These are phyloP conservation scores for Caenorhabditis wallacei DNA, from an alignment of 2,888 invertebrate species.

Conservation along the genomic window DNA sequence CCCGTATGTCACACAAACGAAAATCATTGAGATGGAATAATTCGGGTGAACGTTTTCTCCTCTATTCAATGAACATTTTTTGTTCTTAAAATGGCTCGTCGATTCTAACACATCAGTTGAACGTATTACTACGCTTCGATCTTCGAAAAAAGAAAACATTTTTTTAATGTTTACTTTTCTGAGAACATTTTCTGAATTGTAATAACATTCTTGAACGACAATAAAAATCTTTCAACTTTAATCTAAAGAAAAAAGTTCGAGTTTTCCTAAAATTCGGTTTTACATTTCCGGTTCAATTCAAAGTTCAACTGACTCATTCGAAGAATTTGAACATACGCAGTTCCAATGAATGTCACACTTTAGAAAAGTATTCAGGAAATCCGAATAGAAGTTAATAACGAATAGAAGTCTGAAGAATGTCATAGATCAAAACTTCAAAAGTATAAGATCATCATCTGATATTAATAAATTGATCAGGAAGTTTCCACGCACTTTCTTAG, in stretches of 20 bases:
- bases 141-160: not conserved
- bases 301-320: not conserved
- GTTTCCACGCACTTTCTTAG: slow-evolving; percentile 30
- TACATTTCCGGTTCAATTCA: too few relatives aligned
- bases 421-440: slow-evolving; percentile 20
- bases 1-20: not conserved
- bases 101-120: not conserved
- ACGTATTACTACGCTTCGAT: not conserved
- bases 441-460: slow-evolving; percentile 1
- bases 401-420: not conserved
- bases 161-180: too few relatives aligned
- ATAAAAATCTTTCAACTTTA: too few relatives aligned
- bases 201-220: too few relatives aligned
- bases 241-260: too few relatives aligned
- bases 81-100: not conserved
- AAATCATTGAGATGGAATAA: slow-evolving; percentile 38
- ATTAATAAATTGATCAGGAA: slow-evolving; percentile 20
- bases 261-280: too few relatives aligned
- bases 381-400: too few relatives aligned
- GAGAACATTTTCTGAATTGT: too few relatives aligned
- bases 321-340: not conserved
- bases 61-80: slow-evolving; percentile 14
- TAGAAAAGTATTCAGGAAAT: not conserved
- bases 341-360: not conserved
- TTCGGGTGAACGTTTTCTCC: slow-evolving; percentile 26